These are phyloP conservation scores for Propsilocerus akamusi DNA, from an alignment of 1,140 invertebrate species.

Conservation along the genomic window DNA sequence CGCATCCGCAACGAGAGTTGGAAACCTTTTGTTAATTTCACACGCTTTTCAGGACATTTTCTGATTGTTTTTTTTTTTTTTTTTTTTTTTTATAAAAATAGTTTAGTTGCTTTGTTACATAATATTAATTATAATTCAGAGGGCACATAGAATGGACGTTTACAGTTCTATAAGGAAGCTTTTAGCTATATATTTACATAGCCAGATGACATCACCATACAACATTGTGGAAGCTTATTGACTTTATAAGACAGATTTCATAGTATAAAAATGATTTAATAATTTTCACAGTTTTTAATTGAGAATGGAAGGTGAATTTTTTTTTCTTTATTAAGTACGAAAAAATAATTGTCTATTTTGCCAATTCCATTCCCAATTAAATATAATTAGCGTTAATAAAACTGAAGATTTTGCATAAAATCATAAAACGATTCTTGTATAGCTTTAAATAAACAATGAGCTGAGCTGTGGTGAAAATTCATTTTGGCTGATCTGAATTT, in stretches of 20 bases:
- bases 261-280: no score
- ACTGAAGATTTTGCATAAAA: neutral
- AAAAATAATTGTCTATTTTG: no score
- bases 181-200: neutral
- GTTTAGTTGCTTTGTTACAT: no score
- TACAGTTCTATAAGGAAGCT: neutral
- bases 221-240: no score
- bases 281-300: no score
- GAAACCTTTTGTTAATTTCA: neutral
- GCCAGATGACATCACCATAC: neutral
- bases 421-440: neutral
- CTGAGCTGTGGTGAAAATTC: neutral
- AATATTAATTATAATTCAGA: neutral
- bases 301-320: no score
- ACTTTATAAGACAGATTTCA: no score
- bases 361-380: neutral
- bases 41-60: neutral
- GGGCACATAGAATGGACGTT: neutral
- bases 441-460: neutral
- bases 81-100: constrained; percentile 1
- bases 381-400: neutral
- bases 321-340: no score
- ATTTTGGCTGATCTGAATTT: neutral
- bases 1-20: no score
- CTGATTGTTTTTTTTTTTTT: neutral